phyloP scores from a whole-genome alignment of 2,113 vertebrate genomes.

The Tyrannus savana region DNA sequence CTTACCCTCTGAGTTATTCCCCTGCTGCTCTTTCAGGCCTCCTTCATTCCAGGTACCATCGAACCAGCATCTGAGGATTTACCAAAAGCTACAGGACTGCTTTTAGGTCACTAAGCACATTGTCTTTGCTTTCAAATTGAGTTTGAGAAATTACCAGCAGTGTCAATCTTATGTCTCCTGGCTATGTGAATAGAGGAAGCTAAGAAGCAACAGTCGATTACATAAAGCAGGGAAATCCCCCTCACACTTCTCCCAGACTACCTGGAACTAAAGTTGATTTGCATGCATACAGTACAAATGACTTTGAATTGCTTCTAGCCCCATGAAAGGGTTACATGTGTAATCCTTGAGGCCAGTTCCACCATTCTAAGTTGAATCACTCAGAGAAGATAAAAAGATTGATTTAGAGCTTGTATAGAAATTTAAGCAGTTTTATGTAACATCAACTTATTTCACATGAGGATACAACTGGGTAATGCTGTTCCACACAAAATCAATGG shows the following conservation, averaged over 20 bases:
- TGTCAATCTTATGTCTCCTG: neutral
- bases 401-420: neutral
- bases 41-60: neutral
- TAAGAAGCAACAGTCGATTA: slow-evolving; percentile 10
- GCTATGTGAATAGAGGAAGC: slow-evolving; percentile 29
- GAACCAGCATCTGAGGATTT: neutral
- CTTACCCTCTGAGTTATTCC: neutral
- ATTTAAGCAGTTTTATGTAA: neutral
- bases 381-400: neutral
- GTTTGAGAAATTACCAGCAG: slow-evolving; percentile 19
- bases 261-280: slow-evolving; percentile 24
- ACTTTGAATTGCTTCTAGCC: neutral
- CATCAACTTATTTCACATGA: neutral
- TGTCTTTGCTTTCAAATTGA: slow-evolving; percentile 7
- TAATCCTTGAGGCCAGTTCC: neutral
- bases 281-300: neutral
- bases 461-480: neutral
- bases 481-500: neutral
- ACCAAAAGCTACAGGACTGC: neutral
- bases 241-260: neutral
- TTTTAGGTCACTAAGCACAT: neutral
- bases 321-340: neutral
- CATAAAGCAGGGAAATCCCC: slow-evolving; percentile 57
- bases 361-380: neutral
- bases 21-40: neutral